These are phyloP conservation scores for Enteromius fasciolatus DNA, from an alignment of 2,797 vertebrate species.

Conservation along the genomic window DNA sequence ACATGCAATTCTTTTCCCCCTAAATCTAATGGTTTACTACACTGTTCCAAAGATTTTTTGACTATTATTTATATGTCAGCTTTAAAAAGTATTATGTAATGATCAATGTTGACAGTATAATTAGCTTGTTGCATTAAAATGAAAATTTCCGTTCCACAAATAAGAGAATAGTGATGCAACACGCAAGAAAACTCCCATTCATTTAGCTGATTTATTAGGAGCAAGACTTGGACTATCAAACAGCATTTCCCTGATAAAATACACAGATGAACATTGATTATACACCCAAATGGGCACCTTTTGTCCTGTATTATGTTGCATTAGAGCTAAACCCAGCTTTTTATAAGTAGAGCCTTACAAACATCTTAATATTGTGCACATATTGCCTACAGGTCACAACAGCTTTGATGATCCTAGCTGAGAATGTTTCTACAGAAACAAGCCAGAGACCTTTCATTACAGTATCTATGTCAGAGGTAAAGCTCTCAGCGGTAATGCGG, in stretches of 20 bases:
- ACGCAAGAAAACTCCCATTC: neutral
- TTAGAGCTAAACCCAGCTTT: neutral
- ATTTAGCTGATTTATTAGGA: neutral
- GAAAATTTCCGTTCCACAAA: neutral
- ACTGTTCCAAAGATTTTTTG: neutral
- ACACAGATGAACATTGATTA: neutral
- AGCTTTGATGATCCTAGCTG: neutral
- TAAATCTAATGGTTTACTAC: too few species aligned
- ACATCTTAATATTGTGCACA: neutral
- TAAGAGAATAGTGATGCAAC: neutral
- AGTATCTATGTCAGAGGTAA: constrained; percentile 12
- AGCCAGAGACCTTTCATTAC: neutral
- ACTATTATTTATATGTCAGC: neutral
- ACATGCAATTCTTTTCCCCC: too few species aligned
- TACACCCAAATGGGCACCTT: neutral
- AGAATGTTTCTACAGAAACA: neutral
- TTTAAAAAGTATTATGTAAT: neutral
- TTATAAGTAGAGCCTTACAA: neutral
- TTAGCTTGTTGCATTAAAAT: neutral
- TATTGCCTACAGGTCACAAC: neutral
- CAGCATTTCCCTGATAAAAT: neutral
- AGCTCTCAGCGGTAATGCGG: neutral
- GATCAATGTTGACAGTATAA: neutral
- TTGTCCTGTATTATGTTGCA: neutral
- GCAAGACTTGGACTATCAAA: neutral